Base-by-base conservation (phyloP, 2,888 invertebrate genomes). In the Hofmannophila pseudospretella region DNA sequence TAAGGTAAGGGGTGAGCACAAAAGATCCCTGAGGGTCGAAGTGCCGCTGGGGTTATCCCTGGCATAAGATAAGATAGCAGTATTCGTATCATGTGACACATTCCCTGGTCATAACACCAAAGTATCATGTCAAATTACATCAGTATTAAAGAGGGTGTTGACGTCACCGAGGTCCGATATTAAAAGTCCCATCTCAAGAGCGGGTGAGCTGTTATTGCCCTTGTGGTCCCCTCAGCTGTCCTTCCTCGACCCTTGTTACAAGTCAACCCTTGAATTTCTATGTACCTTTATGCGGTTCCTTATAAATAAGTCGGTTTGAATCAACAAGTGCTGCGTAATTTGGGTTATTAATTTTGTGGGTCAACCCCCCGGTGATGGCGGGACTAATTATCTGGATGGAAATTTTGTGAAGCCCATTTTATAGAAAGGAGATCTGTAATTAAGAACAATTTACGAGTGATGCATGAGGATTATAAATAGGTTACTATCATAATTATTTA, bases 161-260 rank as follows among this genome's bases (percentile, higher is more conserved):
- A 56, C 54, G 26, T 23, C 34, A 34, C 19, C 22, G 45, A 43
- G 43, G 46, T 38, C 51, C 56, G 48, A 70, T 74, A 74, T 74
- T 74, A 73, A 74, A 73, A 71, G 63, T 70, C 75, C 71, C 63
- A 55, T 51, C 62, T 72, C 72, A 73, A 66, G 64, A 57, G 55
- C 43, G 51, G 45, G 54, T 51, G 45, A 35, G 41, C 26, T 49
- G 48, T 64, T 66, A 63, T 65, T 63, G 54, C 54, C 44, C 45
- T 42, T 45, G 71, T 60, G 71, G 73, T 71, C 53, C 58, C 65
- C 70, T 73, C 72, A 69, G 58, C 67, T 66, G 69, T 68, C 73
- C 52, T 22, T 45, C 47, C 36, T 39, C 45, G 58, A 74, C 74
- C 75, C 73, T 62, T 65, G 75, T 74, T 73, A 73, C 54, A 29